phyloP scores from a whole-genome alignment of 2,888 invertebrate genomes.

The Sarcophaga subvicina region DNA sequence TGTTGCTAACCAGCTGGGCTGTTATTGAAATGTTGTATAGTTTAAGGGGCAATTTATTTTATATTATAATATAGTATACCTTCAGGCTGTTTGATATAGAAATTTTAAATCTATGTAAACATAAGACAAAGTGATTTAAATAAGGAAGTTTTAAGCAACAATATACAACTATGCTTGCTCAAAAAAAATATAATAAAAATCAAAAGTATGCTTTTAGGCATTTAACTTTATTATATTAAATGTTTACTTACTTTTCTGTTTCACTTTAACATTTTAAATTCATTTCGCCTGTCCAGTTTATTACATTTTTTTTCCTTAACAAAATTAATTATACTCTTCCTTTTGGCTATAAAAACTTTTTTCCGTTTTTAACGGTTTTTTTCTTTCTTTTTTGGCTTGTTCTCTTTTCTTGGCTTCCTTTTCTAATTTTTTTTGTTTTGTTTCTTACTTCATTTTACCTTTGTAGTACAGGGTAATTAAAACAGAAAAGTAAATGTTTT shows the following conservation, averaged over 20 bases:
- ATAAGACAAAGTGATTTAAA: too few relatives aligned
- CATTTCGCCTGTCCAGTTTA: neutral
- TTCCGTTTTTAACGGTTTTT: neutral
- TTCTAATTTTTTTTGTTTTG: neutral
- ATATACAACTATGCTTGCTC: too few relatives aligned
- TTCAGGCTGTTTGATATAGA: neutral
- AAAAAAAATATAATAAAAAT: too few relatives aligned
- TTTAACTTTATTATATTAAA: neutral
- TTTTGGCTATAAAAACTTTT: slow-evolving; percentile 36
- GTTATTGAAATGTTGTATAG: neutral
- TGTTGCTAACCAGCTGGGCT: slow-evolving; percentile 60
- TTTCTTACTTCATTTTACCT: slow-evolving; percentile 6
- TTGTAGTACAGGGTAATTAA: slow-evolving; percentile 25
- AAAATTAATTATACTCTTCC: slow-evolving; percentile 42
- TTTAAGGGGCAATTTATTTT: neutral
- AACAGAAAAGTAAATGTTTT: slow-evolving; percentile 37
- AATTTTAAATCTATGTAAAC: neutral
- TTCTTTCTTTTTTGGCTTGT: neutral
- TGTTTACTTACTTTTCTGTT: neutral
- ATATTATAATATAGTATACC: neutral
- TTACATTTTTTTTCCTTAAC: slow-evolving; percentile 8
- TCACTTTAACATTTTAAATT: slow-evolving; percentile 36
- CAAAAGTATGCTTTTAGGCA: neutral
- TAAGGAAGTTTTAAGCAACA: too few relatives aligned
- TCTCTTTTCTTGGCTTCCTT: neutral